A percentile compares a stretch with the other conserved stretches of the same genome.
Conservation (phyloP, 2,888 invertebrate genomes). For the Melinaea marsaeus region DNA sequence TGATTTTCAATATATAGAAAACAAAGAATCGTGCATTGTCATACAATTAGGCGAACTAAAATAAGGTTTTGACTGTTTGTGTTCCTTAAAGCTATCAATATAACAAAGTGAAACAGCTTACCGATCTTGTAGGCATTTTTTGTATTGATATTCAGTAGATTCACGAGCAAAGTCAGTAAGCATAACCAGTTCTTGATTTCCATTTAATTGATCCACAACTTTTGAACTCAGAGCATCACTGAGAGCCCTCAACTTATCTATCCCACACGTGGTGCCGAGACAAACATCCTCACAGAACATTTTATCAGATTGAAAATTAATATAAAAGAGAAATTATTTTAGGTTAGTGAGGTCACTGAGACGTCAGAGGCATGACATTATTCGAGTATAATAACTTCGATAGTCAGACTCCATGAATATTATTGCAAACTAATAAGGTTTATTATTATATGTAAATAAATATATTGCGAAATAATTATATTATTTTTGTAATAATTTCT, state of each 20-base stretch:
- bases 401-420: too few species aligned
- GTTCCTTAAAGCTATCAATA: not conserved
- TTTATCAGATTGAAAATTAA: slow-evolving; percentile 9
- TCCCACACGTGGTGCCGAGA: slow-evolving; percentile 37
- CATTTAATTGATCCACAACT: slow-evolving; percentile 58
- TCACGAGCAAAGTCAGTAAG: slow-evolving; percentile 59
- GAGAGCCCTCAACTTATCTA: slow-evolving; percentile 42
- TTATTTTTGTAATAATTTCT: not conserved
- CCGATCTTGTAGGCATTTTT: slow-evolving; percentile 58
- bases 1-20: too few species aligned
- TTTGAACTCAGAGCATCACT: slow-evolving; percentile 53
- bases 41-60: too few species aligned
- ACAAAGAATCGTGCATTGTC: too few species aligned
- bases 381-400: too few species aligned
- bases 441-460: not conserved
- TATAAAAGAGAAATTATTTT: too few species aligned
- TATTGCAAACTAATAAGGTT: not conserved
- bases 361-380: too few species aligned
- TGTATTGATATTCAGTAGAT: slow-evolving; percentile 56
- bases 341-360: too few species aligned
- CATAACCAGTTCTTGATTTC: slow-evolving; percentile 60
- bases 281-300: slow-evolving; percentile 50
- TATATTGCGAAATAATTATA: not conserved
- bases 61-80: too few species aligned
- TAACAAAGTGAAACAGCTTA: slow-evolving; percentile 23